Evolutionary conservation across 2,888 invertebrate species (phyloP).

Genomic region (Byasa hedistus): DNA sequence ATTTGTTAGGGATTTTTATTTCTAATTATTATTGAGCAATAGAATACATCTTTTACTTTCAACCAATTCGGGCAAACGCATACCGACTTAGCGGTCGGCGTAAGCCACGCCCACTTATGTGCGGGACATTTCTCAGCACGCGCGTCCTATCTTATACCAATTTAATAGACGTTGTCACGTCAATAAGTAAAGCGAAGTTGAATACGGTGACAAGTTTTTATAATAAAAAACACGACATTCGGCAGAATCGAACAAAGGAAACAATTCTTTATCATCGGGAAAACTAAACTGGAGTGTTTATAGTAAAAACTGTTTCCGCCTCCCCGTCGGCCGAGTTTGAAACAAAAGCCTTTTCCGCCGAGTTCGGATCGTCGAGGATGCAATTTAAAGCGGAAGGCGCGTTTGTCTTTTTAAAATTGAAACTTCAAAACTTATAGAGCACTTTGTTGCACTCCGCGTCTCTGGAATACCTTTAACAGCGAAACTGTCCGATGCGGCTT

Average conservation of each 20-base stretch:
- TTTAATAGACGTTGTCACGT: no score
- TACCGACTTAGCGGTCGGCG: no score
- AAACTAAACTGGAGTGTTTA: constrained; percentile 12
- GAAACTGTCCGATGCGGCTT: constrained; percentile 22
- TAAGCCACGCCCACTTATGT: no score
- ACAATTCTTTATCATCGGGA: constrained; percentile 10
- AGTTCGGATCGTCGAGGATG: constrained; percentile 22
- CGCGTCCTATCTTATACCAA: no score
- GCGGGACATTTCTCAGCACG: no score
- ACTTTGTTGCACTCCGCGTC: constrained; percentile 20
- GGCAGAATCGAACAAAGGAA: constrained; percentile 2
- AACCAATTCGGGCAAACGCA: no score
- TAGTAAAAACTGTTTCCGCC: constrained; percentile 17
- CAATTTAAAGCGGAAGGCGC: constrained; percentile 29
- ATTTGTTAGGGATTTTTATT: no score
- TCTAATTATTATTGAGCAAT: no score
- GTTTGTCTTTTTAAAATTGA: constrained; percentile 27
- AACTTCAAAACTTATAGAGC: constrained; percentile 28
- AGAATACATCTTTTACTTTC: no score
- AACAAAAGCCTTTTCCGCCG: constrained; percentile 11
- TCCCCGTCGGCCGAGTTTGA: constrained; percentile 15
- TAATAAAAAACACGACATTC: no score
- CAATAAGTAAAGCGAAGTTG: background rate
- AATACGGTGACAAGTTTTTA: background rate
- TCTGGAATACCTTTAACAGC: constrained; percentile 15